Percentiles rank a stretch among this genome's conserved stretches.
These are phyloP conservation scores for Coelinius sp. DNA, from an alignment of 2,888 invertebrate genomes.

Conservation along the genomic window DNA sequence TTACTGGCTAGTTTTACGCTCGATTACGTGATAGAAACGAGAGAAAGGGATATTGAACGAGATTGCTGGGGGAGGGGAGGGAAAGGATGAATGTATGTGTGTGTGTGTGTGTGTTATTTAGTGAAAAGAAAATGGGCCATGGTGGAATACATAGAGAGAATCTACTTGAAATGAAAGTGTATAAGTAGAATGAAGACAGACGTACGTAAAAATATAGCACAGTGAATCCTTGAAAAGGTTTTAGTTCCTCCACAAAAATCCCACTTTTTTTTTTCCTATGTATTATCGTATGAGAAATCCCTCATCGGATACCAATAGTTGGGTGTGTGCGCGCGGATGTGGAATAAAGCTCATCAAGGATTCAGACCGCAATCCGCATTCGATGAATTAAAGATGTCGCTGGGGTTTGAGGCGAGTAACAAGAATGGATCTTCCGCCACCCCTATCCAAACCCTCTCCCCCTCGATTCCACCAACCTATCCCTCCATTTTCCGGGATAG, in stretches of 20 bases:
- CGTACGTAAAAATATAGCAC: conserved; percentile 27
- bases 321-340: conserved; percentile 63
- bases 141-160: conserved; percentile 36
- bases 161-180: conserved; percentile 51
- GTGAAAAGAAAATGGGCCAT: conserved; percentile 25
- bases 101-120: conserved; percentile 30
- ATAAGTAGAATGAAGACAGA: conserved; percentile 31
- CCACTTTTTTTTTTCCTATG: conserved; percentile 51
- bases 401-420: conserved; percentile 59
- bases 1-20: conserved; percentile 66
- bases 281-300: conserved; percentile 68
- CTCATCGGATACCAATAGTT: conserved; percentile 67
- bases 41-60: conserved; percentile 61
- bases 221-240: conserved; percentile 40
- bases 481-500: conserved; percentile 36
- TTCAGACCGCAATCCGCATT: conserved; percentile 70
- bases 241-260: conserved; percentile 31
- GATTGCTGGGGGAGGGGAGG: conserved; percentile 55
- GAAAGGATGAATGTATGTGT: conserved; percentile 23
- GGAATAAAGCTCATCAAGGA: conserved; percentile 70
- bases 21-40: conserved; percentile 65
- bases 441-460: conserved; percentile 37
- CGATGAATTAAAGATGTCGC: conserved; percentile 70
- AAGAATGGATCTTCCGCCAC: conserved; percentile 62
- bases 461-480: conserved; percentile 35